A percentile compares a stretch with the other conserved stretches of the same genome.
Evolutionary conservation across 2,888 invertebrate species (phyloP).

Genomic region (Elaeidobius kamerunicus): DNA sequence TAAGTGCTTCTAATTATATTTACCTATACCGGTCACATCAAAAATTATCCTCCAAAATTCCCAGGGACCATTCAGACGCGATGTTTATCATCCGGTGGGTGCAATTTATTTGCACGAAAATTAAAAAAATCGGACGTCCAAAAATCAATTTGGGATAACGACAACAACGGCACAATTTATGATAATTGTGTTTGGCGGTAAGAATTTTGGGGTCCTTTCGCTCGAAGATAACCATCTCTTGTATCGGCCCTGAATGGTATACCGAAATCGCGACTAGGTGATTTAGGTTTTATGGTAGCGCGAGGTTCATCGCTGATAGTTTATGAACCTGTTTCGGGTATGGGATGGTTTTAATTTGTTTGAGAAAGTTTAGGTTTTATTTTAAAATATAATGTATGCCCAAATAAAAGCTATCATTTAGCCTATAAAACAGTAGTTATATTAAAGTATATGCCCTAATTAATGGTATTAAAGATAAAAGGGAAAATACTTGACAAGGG

Average conservation of each 20-base stretch:
- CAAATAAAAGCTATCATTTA: too few relatives aligned
- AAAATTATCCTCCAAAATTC: constrained; percentile 21
- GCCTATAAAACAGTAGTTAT: too few relatives aligned
- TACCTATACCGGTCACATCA: constrained; percentile 19
- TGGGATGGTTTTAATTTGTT: too few relatives aligned
- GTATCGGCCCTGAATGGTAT: neutral
- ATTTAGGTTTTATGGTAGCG: neutral
- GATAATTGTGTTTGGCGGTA: constrained; percentile 40
- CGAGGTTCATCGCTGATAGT: neutral
- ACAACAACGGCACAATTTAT: constrained; percentile 35
- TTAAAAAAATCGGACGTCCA: constrained; percentile 44
- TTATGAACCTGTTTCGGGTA: too few relatives aligned
- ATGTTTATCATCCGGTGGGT: constrained; percentile 26
- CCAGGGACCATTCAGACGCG: constrained; percentile 17
- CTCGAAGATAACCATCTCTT: constrained; percentile 24
- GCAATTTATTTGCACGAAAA: constrained; percentile 43
- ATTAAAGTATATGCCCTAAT: too few relatives aligned
- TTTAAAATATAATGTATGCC: too few relatives aligned
- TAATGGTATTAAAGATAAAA: too few relatives aligned
- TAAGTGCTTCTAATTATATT: constrained; percentile 19
- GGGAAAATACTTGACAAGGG: too few relatives aligned
- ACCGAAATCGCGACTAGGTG: neutral
- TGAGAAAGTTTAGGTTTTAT: too few relatives aligned
- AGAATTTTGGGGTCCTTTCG: constrained; percentile 29
- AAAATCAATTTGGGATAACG: constrained; percentile 47